phyloP scores from a whole-genome alignment of 2,113 vertebrate genomes.

The Saimiri boliviensis region DNA sequence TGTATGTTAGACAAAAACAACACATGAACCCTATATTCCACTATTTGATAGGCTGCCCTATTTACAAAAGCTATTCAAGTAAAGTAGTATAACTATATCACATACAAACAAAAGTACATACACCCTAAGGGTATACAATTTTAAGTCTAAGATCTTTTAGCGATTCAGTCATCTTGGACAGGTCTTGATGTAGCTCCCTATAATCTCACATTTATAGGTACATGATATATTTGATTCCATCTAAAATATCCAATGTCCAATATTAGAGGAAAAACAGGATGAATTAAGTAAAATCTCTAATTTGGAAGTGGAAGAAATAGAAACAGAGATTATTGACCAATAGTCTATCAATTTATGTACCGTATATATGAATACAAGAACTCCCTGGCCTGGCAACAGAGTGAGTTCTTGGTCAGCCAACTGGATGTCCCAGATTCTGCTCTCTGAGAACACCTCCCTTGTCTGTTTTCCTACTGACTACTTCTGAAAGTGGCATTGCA shows the following conservation, averaged over 20 bases:
- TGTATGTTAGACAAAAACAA: background rate
- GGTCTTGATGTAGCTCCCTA: background rate
- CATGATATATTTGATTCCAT: background rate
- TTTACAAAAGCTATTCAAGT: background rate
- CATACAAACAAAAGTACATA: background rate
- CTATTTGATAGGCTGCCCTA: background rate
- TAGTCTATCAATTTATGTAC: background rate
- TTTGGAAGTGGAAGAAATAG: constrained; percentile 3
- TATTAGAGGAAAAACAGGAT: background rate
- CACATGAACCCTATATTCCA: background rate
- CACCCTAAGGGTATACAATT: background rate
- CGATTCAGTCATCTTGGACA: background rate
- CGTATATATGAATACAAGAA: background rate
- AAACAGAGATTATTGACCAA: background rate
- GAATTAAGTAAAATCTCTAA: background rate
- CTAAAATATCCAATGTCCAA: background rate
- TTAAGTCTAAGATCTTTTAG: background rate
- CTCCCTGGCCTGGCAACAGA: background rate
- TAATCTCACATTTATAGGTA: background rate
- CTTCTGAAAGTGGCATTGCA: background rate
- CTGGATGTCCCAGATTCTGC: background rate
- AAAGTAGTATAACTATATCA: background rate
- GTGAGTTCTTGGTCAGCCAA: background rate
- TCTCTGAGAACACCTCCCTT: background rate
- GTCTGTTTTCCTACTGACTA: background rate